Base-by-base conservation (phyloP, 2,888 invertebrate genomes). In the Amorpha juglandis region DNA sequence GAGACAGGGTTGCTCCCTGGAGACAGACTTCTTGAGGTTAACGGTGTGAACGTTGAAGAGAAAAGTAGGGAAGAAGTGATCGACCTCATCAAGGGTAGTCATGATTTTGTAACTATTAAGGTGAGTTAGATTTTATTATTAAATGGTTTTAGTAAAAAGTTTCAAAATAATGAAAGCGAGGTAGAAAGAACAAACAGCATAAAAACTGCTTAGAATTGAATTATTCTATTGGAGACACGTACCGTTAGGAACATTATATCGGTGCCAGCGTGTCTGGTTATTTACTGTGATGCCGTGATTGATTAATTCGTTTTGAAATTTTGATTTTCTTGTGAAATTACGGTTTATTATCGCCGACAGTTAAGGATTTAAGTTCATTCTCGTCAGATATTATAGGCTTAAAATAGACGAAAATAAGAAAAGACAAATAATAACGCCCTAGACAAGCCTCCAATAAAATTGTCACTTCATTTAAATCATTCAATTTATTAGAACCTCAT, bases 1-100 rank as follows among this genome's bases (percentile, higher is more conserved):
- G 96, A 96, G 74, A 98, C 97, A 8, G 98, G 98, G 6, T 94
- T 99, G 33, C 92, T 99, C 68, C 99, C 99, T n/a, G 99, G 99
- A 6, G 99, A 99, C 90, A 95, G 98, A 76, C 94, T 99, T 38
- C 92, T 99, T 74, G 98, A 98, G 94, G 98, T 99, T 45, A 98
- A 99, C 83, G 97, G 96, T 35, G 95, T 96, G 35, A 95, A 96
- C 70, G 98, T 99, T 0, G 97, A 97, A 83, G 97, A 96, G 66
- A 95, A 97, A 81, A 96, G 96, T 63, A 95, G 99, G 65, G 98
- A 99, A 86, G 97, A 98, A 79, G 97, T 99, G 71, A 98, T 98
- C 75, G 98, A 98, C 85, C 95, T 99, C 83, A 98, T 99, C 77
- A 96, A 97, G 79, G 95, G 97, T 70, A 98, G 97, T 72, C 96